Evolutionary conservation across 2,888 invertebrate species (phyloP).

Genomic region (Sphinx pinastri): DNA sequence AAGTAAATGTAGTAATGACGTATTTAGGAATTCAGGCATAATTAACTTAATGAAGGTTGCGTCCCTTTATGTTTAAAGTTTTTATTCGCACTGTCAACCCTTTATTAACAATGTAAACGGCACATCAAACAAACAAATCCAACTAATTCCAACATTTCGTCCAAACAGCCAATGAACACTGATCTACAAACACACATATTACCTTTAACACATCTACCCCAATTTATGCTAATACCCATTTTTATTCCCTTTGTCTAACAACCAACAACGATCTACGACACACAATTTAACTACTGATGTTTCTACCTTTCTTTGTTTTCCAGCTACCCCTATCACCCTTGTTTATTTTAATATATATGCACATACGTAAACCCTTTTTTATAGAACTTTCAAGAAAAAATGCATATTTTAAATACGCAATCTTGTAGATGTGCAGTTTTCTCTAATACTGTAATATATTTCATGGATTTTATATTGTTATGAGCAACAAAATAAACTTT

Average conservation of each 20-base stretch:
- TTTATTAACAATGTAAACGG: background rate
- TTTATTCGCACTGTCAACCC: constrained; percentile 7
- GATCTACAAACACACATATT: constrained; percentile 18
- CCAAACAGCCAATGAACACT: constrained; percentile 20
- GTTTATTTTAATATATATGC: background rate
- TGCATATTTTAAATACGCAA: too few species aligned
- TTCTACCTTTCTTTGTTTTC: background rate
- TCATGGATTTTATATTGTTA: too few species aligned
- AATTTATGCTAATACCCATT: constrained; percentile 12
- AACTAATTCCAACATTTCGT: constrained; percentile 16
- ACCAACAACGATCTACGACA: constrained; percentile 18
- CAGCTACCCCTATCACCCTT: background rate
- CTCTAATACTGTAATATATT: too few species aligned
- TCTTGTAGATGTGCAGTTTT: too few species aligned
- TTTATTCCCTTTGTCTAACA: constrained; percentile 5
- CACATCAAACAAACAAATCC: constrained; percentile 17
- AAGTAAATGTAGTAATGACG: too few species aligned
- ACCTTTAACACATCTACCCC: constrained; percentile 9
- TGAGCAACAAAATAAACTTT: background rate
- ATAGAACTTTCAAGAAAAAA: background rate
- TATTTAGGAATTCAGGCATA: too few species aligned
- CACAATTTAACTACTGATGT: constrained; percentile 14
- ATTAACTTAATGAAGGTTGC: too few species aligned
- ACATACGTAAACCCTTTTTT: background rate
- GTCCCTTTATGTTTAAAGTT: background rate